Evolutionary conservation across 1,140 invertebrate species (phyloP).

Genomic region (Drosophila lacteicornis): DNA sequence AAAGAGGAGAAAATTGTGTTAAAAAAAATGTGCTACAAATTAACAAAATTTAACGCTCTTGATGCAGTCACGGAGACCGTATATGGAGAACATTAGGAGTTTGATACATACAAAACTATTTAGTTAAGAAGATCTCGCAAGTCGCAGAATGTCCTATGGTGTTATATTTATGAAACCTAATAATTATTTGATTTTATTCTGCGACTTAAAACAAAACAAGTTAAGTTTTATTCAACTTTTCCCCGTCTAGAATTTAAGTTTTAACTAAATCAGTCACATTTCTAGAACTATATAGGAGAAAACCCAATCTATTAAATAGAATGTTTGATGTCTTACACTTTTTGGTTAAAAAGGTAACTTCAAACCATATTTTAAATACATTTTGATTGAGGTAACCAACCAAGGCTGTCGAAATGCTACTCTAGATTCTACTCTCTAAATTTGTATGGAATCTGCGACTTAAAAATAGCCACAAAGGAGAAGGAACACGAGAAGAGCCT

Average conservation of each 20-base stretch:
- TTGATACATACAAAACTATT: not conserved
- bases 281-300: too few relatives aligned
- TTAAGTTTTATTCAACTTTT: not conserved
- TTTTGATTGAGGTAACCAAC: not conserved
- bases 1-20: conserved; percentile 4
- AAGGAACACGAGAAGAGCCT: not conserved
- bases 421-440: too few relatives aligned
- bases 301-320: too few relatives aligned
- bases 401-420: not conserved
- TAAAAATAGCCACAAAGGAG: conserved; percentile 29
- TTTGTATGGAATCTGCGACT: not conserved
- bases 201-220: too few relatives aligned
- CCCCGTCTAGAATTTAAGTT: not conserved
- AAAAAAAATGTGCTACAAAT: conserved; percentile 14
- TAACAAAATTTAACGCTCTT: conserved; percentile 21
- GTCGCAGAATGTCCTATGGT: too few relatives aligned
- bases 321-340: too few relatives aligned
- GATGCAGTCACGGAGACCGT: conserved; percentile 7
- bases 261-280: not conserved
- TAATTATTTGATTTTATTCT: too few relatives aligned
- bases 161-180: too few relatives aligned
- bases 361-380: too few relatives aligned
- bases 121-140: not conserved
- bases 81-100: not conserved
- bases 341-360: too few relatives aligned